Percentiles rank a stretch among this genome's conserved stretches.
Conservation (phyloP, 2,888 invertebrate species). For the Acrobasis consociella region DNA sequence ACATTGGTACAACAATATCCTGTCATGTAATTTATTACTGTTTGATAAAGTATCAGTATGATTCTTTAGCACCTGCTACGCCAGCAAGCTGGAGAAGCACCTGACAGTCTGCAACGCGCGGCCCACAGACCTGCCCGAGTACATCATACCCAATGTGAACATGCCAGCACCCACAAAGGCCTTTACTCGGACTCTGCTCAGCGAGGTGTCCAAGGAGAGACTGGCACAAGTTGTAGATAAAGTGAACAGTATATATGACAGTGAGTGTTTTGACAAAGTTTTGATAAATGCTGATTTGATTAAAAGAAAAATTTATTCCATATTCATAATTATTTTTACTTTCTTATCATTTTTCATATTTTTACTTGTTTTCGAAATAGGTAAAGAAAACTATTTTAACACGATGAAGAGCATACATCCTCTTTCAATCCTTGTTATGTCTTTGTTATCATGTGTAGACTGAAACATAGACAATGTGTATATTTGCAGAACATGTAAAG, state of each 20-base stretch:
- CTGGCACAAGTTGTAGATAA: slow-evolving; percentile 61
- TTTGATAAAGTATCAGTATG: not conserved
- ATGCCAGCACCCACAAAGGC: slow-evolving; percentile 43
- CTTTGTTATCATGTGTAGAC: not conserved
- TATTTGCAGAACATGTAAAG: slow-evolving; percentile 52
- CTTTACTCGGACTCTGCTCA: slow-evolving; percentile 50
- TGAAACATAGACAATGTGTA: not conserved
- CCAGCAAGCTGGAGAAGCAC: slow-evolving; percentile 86
- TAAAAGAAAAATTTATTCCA: too few relatives aligned
- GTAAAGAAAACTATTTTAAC: too few relatives aligned
- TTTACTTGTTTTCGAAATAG: too few relatives aligned
- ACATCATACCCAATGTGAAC: slow-evolving; percentile 81
- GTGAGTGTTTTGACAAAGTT: slow-evolving; percentile 48
- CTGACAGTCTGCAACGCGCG: slow-evolving; percentile 88
- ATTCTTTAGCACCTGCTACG: slow-evolving; percentile 84
- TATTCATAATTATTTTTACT: too few relatives aligned
- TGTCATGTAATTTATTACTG: too few relatives aligned
- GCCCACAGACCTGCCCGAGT: slow-evolving; percentile 71
- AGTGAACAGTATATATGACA: slow-evolving; percentile 65
- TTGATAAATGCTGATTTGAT: too few relatives aligned
- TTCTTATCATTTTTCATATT: too few relatives aligned
- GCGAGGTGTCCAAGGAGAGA: slow-evolving; percentile 50
- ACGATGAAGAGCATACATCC: too few relatives aligned
- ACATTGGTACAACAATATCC: too few relatives aligned
- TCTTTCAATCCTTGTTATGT: too few relatives aligned